Evolutionary conservation across 2,113 vertebrate genomes (phyloP), one percentile per base, ranked within the genome.

Genomic region (Chaenogobius annularis): DNA sequence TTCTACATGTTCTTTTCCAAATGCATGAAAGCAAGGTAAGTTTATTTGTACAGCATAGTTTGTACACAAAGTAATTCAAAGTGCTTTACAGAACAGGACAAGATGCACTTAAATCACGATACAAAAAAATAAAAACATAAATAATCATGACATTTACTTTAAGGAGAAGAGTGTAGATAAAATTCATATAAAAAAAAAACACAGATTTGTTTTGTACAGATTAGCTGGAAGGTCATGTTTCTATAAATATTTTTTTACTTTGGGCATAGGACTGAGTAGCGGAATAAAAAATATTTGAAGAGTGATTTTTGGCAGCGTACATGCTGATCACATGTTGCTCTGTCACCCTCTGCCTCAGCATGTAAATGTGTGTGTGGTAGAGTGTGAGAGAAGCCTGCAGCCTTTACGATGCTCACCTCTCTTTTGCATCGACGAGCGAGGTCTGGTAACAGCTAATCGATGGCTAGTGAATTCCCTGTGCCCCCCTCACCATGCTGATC

Each of bases 401-500:
- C 84, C 79, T 77, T 84, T 78, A 73, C 80, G 83, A 81, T 83
- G 81, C 75, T 88, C 83, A 87, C 85, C 83, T 89, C 81, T 83
- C 75, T 86, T 77, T 72, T 82, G 83, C 83, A 91, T 89, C 91
- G 92, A 92, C 89, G 85, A 91, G 86, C 68, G 66, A 87, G 85
- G 90, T 85, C 86, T 83, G 83, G 91, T 91, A 94, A 93, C 93
- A 94, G 93, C 89, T 93, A 94, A 95, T 95, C 94, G 83, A 95
- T 94, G 84, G 83, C 85, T 81, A 23, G 85, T 78, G 83, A 93
- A 92, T 91, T 93, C 90, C 92, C 91, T 63, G 67, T 64, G 81
- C 79, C 83, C 87, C 87, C 89, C 86, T 89, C 55, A 64, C 89
- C 71, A 62, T 84, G 74, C 80, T 92, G 90, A 94, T 95, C 94